phyloP scores from a whole-genome alignment of 2,797 vertebrate genomes.

The Gobionotothen gibberifrons region DNA sequence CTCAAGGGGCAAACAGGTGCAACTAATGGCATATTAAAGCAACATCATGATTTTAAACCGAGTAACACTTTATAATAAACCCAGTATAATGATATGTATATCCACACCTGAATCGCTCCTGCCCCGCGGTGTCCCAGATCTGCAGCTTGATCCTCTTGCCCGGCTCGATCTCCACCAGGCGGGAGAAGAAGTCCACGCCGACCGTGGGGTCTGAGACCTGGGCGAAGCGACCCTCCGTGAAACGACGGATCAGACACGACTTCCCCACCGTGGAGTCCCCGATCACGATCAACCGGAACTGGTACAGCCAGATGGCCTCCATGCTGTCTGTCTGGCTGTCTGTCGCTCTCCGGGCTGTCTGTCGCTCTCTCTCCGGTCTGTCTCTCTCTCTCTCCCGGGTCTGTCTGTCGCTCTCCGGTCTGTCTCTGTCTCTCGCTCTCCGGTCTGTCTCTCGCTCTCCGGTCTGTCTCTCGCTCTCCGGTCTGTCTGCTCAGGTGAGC shows the following conservation, averaged over 20 bases:
- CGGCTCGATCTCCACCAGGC: conserved; percentile 96
- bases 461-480: conserved; percentile 18
- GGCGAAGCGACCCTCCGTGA: conserved; percentile 96
- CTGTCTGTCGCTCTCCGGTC: too few relatives aligned
- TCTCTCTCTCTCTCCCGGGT: too few relatives aligned
- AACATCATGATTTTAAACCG: not conserved
- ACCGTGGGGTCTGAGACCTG: conserved; percentile 97
- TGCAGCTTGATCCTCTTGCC: conserved; percentile 96
- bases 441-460: conserved; percentile 17
- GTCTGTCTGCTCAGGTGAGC: not conserved
- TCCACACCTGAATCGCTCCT: conserved; percentile 92
- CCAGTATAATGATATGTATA: not conserved
- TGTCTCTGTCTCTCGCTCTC: too few relatives aligned
- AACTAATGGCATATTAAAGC: not conserved
- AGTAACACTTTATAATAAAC: not conserved
- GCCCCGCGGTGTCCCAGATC: conserved; percentile 95
- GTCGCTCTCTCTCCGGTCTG: not conserved
- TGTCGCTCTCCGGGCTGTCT: not conserved
- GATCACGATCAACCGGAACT: conserved; percentile 97
- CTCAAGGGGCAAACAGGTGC: too few relatives aligned
- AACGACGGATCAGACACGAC: conserved; percentile 95
- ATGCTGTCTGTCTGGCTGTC: conserved; percentile 43
- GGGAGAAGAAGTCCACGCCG: conserved; percentile 97
- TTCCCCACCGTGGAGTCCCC: conserved; percentile 98
- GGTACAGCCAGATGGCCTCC: conserved; percentile 95